Evolutionary conservation across 1,140 invertebrate genomes (phyloP).

Genomic region (Wiebesia pumilae): DNA sequence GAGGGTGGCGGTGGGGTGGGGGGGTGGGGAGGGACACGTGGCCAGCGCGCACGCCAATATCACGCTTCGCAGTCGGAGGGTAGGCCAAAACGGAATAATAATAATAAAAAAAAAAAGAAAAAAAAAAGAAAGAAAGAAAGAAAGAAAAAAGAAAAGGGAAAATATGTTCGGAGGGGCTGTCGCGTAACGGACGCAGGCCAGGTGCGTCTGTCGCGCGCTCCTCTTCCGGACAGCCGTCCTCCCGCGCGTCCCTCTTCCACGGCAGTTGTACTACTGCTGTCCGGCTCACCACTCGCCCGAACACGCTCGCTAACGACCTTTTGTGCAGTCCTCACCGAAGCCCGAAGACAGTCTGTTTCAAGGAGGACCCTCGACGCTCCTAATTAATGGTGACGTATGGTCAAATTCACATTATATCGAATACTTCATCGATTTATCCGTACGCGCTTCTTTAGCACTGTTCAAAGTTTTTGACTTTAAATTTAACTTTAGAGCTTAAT

Average conservation of each 20-base stretch:
- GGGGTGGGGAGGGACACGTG: slow-evolving; percentile 4
- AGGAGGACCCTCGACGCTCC: too few species aligned
- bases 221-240: slow-evolving; percentile 4
- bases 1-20: too few species aligned
- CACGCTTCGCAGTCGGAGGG: slow-evolving; percentile 15
- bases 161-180: not conserved
- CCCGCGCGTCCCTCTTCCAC: not conserved
- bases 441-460: too few species aligned
- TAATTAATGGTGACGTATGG: too few species aligned
- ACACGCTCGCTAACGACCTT: too few species aligned
- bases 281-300: not conserved
- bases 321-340: too few species aligned
- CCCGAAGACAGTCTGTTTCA: too few species aligned
- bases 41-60: slow-evolving; percentile 18
- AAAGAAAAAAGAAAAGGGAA: not conserved
- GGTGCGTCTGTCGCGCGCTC: slow-evolving; percentile 19
- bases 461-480: too few species aligned
- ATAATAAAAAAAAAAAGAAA: too few species aligned
- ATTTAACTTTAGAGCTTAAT: too few species aligned
- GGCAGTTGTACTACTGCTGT: not conserved
- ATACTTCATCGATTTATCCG: too few species aligned
- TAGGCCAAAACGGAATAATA: not conserved
- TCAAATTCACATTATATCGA: too few species aligned
- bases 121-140: not conserved
- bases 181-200: slow-evolving; percentile 34